Evolutionary conservation across 2,797 vertebrate genomes (phyloP), one percentile per base, ranked within the genome.

Genomic region (Notolepis coatsorum): DNA sequence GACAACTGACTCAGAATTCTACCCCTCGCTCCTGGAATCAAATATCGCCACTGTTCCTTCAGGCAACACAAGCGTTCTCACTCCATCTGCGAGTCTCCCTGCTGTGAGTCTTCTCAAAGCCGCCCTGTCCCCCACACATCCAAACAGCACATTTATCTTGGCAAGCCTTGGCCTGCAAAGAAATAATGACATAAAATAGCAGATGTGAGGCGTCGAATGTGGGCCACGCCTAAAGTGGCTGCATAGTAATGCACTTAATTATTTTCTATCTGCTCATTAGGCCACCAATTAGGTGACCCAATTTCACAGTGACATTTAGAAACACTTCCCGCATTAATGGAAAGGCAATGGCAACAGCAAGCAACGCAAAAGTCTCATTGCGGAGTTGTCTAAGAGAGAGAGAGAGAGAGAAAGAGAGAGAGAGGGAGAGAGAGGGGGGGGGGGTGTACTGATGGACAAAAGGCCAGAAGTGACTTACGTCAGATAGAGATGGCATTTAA

Each of bases 281-380:
- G 5, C 62, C 23, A 53, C 49, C 43, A 72, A 75, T 71, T 61
- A 41, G 68, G 53, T 51, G 65, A 62, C 43, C 61, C 68, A 46
- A 79, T 79, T 77, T 79, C 73, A 75, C 64, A 21, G 25, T 43
- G 48, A 33, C 48, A 43, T 62, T 58, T 60, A 58, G 55, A 60
- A 71, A 68, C 35, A 55, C n/a, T 21, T 66, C 24, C 17, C 25
- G 42, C 23, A 18, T 62, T 52, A 55, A 66, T 53, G 20, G 47
- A 46, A 45, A 58, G 39, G 7, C 39, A 28, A 50, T 28, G 33
- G 28, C 8, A 5, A 50, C 10, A 50, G 41, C 18, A 20, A 24
- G 43, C 9, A 46, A 25, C 49, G 39, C 51, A 27, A 69, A 51
- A 45, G 60, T 30, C 39, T 60, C 27, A 20, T 7, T 1, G 0